These are phyloP conservation scores for Catharus ustulatus DNA, from an alignment of 2,797 vertebrate species.

Conservation along the genomic window DNA sequence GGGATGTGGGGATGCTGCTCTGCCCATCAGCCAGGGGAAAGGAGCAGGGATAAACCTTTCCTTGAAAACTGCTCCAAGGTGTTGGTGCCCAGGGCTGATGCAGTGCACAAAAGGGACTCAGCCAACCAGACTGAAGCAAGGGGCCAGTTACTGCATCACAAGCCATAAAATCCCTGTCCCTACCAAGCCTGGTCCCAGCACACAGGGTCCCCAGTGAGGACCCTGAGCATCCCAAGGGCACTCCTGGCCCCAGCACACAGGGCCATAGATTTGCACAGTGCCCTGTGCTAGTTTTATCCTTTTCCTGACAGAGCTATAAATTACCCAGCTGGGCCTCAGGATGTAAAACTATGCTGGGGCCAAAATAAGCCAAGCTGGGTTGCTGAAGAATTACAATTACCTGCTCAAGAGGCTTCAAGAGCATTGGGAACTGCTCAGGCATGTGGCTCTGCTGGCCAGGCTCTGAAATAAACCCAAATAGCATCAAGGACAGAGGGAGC, in stretches of 20 bases:
- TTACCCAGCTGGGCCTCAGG: background rate
- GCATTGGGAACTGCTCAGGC: background rate
- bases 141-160: background rate
- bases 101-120: background rate
- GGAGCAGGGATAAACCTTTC: background rate
- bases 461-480: background rate
- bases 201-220: background rate
- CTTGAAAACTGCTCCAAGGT: background rate
- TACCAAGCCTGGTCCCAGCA: background rate
- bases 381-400: background rate
- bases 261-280: background rate
- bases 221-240: background rate
- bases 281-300: background rate
- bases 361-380: slow-evolving; percentile 15
- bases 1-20: background rate
- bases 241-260: background rate
- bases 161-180: background rate
- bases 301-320: background rate
- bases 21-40: background rate
- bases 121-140: background rate
- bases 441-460: background rate
- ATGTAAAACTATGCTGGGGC: background rate
- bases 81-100: background rate
- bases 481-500: background rate
- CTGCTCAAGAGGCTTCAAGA: background rate